Conservation (phyloP, 2,113 vertebrate genomes). For the Scomber japonicus region DNA sequence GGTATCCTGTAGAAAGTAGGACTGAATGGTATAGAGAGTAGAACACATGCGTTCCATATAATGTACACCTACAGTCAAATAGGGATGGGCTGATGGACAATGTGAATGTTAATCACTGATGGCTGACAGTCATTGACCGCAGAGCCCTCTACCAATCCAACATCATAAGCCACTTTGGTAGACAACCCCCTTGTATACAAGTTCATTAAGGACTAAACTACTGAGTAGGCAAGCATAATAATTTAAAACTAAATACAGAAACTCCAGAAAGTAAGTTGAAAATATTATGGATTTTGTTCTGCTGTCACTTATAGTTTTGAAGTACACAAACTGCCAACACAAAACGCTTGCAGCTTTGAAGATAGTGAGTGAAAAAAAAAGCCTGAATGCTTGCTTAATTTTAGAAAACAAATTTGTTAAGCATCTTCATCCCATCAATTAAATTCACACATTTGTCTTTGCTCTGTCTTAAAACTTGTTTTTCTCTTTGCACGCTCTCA, state of each 20-base stretch:
- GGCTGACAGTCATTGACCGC: too few species aligned
- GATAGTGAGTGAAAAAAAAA: background rate
- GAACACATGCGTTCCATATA: background rate
- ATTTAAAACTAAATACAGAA: too few species aligned
- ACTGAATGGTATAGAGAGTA: background rate
- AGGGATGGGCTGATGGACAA: too few species aligned
- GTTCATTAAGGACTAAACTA: background rate
- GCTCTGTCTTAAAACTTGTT: background rate
- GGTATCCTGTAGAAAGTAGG: constrained; percentile 4
- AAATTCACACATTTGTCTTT: background rate
- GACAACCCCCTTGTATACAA: too few species aligned
- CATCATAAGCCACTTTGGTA: too few species aligned
- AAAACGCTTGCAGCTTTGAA: background rate
- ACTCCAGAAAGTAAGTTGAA: too few species aligned
- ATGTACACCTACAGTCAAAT: background rate
- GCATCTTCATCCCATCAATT: background rate
- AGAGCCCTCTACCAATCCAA: too few species aligned
- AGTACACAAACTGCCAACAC: background rate
- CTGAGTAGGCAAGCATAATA: background rate
- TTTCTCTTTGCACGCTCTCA: background rate
- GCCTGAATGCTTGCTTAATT: background rate
- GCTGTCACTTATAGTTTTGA: background rate
- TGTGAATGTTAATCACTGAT: too few species aligned
- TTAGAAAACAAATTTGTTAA: background rate
- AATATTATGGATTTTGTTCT: too few species aligned